phyloP scores from a whole-genome alignment of 2,113 vertebrate genomes.

The Zapus hudsonius region DNA sequence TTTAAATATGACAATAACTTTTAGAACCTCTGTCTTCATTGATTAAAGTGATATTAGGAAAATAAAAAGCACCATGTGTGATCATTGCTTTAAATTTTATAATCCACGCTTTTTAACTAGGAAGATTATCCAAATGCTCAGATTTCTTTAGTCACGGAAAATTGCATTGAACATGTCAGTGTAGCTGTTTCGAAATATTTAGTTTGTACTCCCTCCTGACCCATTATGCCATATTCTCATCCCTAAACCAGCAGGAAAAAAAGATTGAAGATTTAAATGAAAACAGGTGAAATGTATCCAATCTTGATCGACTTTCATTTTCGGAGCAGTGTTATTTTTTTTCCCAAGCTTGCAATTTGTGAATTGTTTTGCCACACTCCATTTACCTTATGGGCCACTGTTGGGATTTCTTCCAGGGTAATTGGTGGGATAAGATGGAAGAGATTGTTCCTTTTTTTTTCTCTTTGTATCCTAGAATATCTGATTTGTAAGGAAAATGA shows the following conservation, averaged over 20 bases:
- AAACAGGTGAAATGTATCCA: constrained; percentile 61
- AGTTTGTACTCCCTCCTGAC: neutral
- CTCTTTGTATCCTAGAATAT: constrained; percentile 16
- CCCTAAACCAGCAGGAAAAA: constrained; percentile 44
- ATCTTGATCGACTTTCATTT: constrained; percentile 69
- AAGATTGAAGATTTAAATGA: constrained; percentile 62
- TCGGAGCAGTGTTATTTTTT: constrained; percentile 63
- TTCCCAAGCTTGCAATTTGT: constrained; percentile 65
- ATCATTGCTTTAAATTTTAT: constrained; percentile 3
- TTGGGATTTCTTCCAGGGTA: constrained; percentile 55
- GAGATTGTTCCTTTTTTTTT: neutral
- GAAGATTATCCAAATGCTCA: constrained; percentile 13
- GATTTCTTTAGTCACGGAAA: constrained; percentile 44
- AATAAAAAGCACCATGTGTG: neutral
- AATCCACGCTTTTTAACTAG: neutral
- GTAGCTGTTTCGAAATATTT: constrained; percentile 42
- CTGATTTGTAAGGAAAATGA: constrained; percentile 22
- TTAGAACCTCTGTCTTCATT: neutral
- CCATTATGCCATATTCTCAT: constrained; percentile 25
- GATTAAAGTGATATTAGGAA: constrained; percentile 6
- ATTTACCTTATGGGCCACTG: constrained; percentile 66
- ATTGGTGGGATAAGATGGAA: neutral
- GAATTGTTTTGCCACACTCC: constrained; percentile 73
- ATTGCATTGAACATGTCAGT: neutral
- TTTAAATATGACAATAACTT: neutral